Conservation (phyloP, 2,888 invertebrate species). For the Leucania comma region DNA sequence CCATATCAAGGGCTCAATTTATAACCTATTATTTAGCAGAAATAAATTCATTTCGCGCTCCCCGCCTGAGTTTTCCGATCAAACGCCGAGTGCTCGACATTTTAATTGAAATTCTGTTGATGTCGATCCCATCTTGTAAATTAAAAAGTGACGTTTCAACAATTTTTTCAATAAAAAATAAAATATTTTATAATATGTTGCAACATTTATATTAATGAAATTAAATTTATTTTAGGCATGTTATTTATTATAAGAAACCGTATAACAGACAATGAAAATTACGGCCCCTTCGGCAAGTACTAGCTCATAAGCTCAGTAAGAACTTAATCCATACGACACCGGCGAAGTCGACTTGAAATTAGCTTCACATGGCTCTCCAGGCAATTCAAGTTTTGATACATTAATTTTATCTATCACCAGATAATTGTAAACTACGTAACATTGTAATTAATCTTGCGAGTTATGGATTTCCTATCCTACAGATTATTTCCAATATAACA, state of each 20-base stretch:
- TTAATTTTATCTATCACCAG: constrained; percentile 4
- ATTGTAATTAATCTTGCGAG: too few relatives aligned
- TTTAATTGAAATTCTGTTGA: constrained; percentile 75
- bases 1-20: constrained; percentile 44
- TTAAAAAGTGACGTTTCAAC: constrained; percentile 40
- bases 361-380: constrained; percentile 18
- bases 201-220: neutral
- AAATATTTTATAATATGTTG: neutral
- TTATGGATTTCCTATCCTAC: too few relatives aligned
- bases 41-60: constrained; percentile 54
- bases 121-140: constrained; percentile 44
- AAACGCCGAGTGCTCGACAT: constrained; percentile 64
- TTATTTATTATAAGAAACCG: neutral
- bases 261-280: neutral
- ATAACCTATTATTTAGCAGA: constrained; percentile 52
- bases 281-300: neutral
- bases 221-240: neutral
- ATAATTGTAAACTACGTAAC: too few relatives aligned
- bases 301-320: constrained; percentile 11
- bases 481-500: too few relatives aligned
- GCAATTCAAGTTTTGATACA: constrained; percentile 36
- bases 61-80: constrained; percentile 47
- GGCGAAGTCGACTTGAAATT: constrained; percentile 9
- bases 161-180: constrained; percentile 14
- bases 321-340: constrained; percentile 26